Evolutionary conservation across 2,888 invertebrate genomes (phyloP), one percentile per base, ranked within the genome.

Genomic region (Theristus sp.): DNA sequence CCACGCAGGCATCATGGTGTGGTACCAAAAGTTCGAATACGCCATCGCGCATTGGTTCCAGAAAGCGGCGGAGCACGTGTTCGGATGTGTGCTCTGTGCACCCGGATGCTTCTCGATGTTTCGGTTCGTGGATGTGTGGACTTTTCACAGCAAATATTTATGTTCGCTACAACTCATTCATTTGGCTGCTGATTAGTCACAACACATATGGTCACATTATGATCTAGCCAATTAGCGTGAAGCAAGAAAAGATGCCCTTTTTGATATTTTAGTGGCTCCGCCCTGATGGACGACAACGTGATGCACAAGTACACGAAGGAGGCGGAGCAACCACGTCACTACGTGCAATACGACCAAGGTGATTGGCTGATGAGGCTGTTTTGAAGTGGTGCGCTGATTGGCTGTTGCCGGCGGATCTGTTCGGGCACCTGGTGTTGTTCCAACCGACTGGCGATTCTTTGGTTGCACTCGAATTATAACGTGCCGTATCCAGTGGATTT

Each of bases 11-110:
- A 84, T 85, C 49, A 84, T 87, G 83, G 83, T 86, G 2, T 87
- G 86, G 86, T 86, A 86, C 70, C 87, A 87, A 75, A 83, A 83
- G 73, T 89, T 89, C 71, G 89, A 89, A 73, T 89, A 89, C 71
- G 88, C 89, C 0, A 84, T 89, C 64, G 88, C 89, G 2, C 89
- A 89, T 79, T 89, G 89, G 89, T 80, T 89, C 67, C 89, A 89
- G 75, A 89, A 89, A 75, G 85, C 89, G 13, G 87, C 89, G 0
- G 89, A 89, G 73, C 88, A 89, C 75, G 84, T 87, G 71, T 85
- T 88, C 66, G 87, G 87, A 20, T 87, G 87, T 74, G 89, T 90
- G 1, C 82, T 90, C 26, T 90, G 89, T 74, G 86, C 87, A 73
- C 89, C 89, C 6, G 89, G 90, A 2, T 90, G 89, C 75, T 91